These are phyloP conservation scores for Xiphydria camelus DNA, from an alignment of 2,888 invertebrate species.

Conservation along the genomic window DNA sequence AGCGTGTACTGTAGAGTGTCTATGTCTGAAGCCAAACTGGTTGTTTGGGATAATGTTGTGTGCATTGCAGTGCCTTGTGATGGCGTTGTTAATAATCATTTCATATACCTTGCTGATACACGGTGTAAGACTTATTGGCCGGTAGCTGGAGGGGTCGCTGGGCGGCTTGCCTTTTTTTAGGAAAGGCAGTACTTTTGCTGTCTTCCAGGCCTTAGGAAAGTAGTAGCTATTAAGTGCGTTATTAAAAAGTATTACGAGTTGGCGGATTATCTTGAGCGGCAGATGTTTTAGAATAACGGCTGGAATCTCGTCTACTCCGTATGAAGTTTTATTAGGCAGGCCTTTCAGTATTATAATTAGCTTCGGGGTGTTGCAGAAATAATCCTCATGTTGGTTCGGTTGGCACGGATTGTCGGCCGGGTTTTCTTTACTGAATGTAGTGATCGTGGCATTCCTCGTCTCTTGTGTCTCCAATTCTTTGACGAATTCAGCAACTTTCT, in stretches of 20 bases:
- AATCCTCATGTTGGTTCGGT: background rate
- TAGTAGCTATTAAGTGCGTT: constrained; percentile 12
- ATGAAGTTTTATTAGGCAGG: constrained; percentile 17
- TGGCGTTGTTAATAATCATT: constrained; percentile 2
- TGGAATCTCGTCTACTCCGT: constrained; percentile 16
- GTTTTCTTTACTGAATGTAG: constrained; percentile 9
- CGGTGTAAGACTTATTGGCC: constrained; percentile 19
- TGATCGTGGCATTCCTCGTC: background rate
- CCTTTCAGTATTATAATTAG: background rate
- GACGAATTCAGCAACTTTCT: background rate
- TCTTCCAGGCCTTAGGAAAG: constrained; percentile 16
- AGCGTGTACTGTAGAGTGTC: constrained; percentile 16
- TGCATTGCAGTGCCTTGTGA: background rate
- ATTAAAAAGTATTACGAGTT: constrained; percentile 12
- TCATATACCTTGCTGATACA: constrained; percentile 15
- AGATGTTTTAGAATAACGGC: constrained; percentile 17
- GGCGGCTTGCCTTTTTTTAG: constrained; percentile 8
- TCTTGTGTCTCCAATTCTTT: constrained; percentile 3
- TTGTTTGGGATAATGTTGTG: constrained; percentile 10
- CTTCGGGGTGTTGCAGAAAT: background rate
- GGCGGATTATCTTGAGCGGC: background rate
- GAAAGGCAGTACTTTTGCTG: constrained; percentile 11
- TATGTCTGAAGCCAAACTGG: constrained; percentile 17
- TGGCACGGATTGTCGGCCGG: constrained; percentile 1
- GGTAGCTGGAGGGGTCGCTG: constrained; percentile 12